Conservation (phyloP, 1,140 invertebrate species). For the Heliothis subflexa region DNA sequence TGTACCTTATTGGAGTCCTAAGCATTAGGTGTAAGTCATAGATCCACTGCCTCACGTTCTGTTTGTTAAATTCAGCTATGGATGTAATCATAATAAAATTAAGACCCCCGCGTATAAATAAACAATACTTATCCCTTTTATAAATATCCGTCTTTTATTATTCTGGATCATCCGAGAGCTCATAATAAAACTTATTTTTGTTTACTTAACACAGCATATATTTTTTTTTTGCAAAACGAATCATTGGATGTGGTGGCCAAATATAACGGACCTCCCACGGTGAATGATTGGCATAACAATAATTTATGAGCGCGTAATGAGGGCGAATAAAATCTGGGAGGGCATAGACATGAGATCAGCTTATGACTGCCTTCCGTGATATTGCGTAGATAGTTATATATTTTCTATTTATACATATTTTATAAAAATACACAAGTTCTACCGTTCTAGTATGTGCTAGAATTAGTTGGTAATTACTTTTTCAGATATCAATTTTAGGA, state of each 20-base stretch:
- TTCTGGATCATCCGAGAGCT: background rate
- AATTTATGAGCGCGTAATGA: slow-evolving; percentile 38
- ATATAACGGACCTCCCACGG: slow-evolving; percentile 37
- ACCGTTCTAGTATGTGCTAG: too few relatives aligned
- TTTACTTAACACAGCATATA: slow-evolving; percentile 8
- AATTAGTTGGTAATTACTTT: too few relatives aligned
- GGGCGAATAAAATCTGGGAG: slow-evolving; percentile 42
- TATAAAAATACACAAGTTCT: background rate
- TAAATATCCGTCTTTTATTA: too few relatives aligned
- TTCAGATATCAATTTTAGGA: too few relatives aligned
- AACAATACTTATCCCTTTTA: too few relatives aligned
- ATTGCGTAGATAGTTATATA: background rate
- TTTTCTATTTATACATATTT: slow-evolving; percentile 2
- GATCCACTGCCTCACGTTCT: too few relatives aligned
- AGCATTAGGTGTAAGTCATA: too few relatives aligned
- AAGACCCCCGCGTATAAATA: too few relatives aligned
- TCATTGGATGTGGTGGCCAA: slow-evolving; percentile 13
- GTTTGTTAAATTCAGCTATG: too few relatives aligned
- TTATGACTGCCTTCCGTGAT: slow-evolving; percentile 14
- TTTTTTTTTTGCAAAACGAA: slow-evolving; percentile 12
- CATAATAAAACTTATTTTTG: background rate
- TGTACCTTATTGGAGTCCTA: too few relatives aligned
- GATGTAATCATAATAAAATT: too few relatives aligned
- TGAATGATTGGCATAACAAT: slow-evolving; percentile 35
- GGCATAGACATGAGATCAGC: slow-evolving; percentile 34